Base-by-base conservation (phyloP, 2,888 invertebrate species). In the Drosophila fungiperda region DNA sequence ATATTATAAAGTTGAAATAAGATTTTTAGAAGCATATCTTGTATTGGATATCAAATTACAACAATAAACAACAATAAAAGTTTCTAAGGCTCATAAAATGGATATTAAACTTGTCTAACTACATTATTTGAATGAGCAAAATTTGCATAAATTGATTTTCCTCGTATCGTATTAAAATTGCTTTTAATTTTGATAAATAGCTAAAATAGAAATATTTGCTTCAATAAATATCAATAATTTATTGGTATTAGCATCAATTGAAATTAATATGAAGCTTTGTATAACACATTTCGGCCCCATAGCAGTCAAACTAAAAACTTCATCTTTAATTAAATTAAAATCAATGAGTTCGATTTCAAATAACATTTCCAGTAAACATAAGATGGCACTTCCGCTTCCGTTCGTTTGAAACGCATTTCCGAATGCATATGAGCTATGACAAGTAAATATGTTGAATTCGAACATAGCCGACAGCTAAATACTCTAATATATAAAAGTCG, bases 361-460 rank as follows among this genome's bases (percentile, higher is more conserved):
- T 70, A 64, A 49, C 67, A 70, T 72, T 66, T 57, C 36, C 32
- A 72, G 55, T 64, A 54, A 71, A 65, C 64, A 57, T 55, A 72
- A 65, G 58, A 85, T 66, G 69, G 50, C 61, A 66, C 60, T 60
- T 80, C 72, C 83, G 75, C 48, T 76, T 84, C 88, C 86, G 83
- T 86, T 86, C 80, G 68, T 78, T 83, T 86, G 80, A 88, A 76
- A 78, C 74, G 69, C 76, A 86, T 76, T 86, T 88, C 84, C 88
- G 80, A 69, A 36, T 64, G 58, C 76, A 76, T 71, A 68, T 73
- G 58, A 83, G 68, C 59, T 12, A 50, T 40, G 50, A 50, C 45
- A 65, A 62, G n/a, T 26, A 11, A 42, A 49, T 60, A 20, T 7
- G 15, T 45, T 4, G 23, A 3, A 23, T 4, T 45, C 23, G 15